Evolutionary conservation across 1,140 invertebrate genomes (phyloP).

Genomic region (Anastrepha obliqua): DNA sequence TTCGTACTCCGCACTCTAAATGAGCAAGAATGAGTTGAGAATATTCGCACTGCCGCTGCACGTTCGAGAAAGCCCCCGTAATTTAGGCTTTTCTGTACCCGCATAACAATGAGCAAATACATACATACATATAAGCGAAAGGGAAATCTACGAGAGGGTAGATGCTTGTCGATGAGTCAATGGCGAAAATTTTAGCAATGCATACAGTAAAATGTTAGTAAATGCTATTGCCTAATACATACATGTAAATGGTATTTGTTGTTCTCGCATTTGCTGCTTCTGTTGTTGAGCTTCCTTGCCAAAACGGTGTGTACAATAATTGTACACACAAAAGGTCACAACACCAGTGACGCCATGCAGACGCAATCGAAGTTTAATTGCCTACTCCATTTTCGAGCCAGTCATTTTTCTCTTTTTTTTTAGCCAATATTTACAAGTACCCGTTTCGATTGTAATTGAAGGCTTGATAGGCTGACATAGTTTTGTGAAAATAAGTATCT

Average conservation of each 20-base stretch:
- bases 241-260: not conserved
- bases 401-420: not conserved
- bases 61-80: not conserved
- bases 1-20: not conserved
- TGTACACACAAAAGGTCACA: not conserved
- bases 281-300: not conserved
- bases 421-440: too few species aligned
- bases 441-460: too few species aligned
- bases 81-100: not conserved
- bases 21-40: not conserved
- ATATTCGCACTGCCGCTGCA: conserved; percentile 2
- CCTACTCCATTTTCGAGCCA: not conserved
- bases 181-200: not conserved
- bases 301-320: not conserved
- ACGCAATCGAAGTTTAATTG: conserved; percentile 36
- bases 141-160: not conserved
- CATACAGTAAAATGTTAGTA: not conserved
- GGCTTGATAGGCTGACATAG: too few species aligned
- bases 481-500: too few species aligned
- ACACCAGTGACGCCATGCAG: conserved; percentile 30
- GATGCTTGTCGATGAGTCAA: conserved; percentile 22
- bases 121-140: not conserved
- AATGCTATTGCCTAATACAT: not conserved
- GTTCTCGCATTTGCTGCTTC: not conserved
- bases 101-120: too few species aligned